phyloP scores from a whole-genome alignment of 2,888 invertebrate species.

The Stenoptilia bipunctidactyla region DNA sequence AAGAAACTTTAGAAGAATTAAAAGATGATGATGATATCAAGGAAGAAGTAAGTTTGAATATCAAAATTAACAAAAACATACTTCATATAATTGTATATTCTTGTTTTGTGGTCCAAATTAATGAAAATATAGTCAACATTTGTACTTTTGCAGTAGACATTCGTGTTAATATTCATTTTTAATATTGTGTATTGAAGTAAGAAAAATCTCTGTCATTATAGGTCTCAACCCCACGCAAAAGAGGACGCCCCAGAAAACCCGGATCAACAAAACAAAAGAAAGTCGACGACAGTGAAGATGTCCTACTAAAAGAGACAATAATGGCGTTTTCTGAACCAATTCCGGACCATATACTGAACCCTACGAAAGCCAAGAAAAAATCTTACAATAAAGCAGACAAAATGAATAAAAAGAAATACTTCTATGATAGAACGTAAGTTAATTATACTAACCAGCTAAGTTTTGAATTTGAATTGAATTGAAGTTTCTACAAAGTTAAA shows the following conservation, averaged over 20 bases:
- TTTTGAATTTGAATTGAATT: neutral
- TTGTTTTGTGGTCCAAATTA: no score
- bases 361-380: slow-evolving; percentile 49
- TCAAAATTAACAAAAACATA: no score
- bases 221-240: slow-evolving; percentile 27
- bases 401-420: slow-evolving; percentile 53
- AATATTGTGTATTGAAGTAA: no score
- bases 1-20: slow-evolving; percentile 24
- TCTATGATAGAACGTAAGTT: slow-evolving; percentile 53
- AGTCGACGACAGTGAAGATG: slow-evolving; percentile 44
- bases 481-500: no score
- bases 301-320: slow-evolving; percentile 59
- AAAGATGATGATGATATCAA: slow-evolving; percentile 11
- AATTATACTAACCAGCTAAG: neutral
- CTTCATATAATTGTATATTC: no score
- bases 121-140: no score
- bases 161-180: no score
- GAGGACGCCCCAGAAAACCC: slow-evolving; percentile 49
- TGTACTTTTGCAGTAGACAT: no score
- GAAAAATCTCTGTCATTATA: no score
- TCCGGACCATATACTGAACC: slow-evolving; percentile 54
- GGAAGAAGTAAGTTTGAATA: neutral
- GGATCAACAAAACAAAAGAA: slow-evolving; percentile 15
- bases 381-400: slow-evolving; percentile 17
- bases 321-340: slow-evolving; percentile 62